Evolutionary conservation across 1,140 invertebrate genomes (phyloP).

Genomic region (Sinonovacula constricta): DNA sequence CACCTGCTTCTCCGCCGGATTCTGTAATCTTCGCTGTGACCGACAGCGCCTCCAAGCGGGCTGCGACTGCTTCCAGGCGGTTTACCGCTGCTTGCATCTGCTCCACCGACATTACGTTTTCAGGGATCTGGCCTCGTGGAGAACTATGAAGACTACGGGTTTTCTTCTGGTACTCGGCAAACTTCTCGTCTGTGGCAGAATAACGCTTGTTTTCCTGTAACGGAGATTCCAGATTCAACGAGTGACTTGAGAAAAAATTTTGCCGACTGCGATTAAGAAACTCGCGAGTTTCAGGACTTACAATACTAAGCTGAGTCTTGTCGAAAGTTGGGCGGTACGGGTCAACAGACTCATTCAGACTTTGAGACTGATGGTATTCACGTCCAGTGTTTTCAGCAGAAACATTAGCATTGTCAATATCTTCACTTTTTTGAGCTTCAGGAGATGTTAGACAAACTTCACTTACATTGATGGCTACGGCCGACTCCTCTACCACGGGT

Average conservation of each 20-base stretch:
- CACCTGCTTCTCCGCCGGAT: not conserved
- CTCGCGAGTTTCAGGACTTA: no score
- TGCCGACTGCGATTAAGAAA: slow-evolving; percentile 35
- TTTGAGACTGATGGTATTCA: not conserved
- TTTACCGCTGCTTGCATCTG: slow-evolving; percentile 78
- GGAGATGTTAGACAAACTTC: no score
- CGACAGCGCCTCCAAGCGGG: slow-evolving; percentile 82
- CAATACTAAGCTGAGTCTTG: slow-evolving; percentile 20
- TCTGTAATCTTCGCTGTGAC: slow-evolving; percentile 9
- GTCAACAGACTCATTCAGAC: not conserved
- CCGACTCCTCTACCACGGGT: no score
- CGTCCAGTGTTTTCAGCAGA: not conserved
- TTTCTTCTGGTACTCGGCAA: slow-evolving; percentile 32
- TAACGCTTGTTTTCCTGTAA: slow-evolving; percentile 16
- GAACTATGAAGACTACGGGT: not conserved
- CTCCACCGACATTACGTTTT: slow-evolving; percentile 51
- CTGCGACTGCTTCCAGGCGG: slow-evolving; percentile 87
- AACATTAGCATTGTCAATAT: not conserved
- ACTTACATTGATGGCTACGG: no score
- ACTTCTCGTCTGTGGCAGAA: slow-evolving; percentile 44
- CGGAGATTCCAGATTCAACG: slow-evolving; percentile 23
- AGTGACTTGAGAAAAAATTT: slow-evolving; percentile 34
- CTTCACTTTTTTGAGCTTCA: not conserved
- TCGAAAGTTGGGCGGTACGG: slow-evolving; percentile 10
- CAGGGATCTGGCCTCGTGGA: not conserved